Base-by-base conservation (phyloP, 2,888 invertebrate species). In the Spilarctia lutea region DNA sequence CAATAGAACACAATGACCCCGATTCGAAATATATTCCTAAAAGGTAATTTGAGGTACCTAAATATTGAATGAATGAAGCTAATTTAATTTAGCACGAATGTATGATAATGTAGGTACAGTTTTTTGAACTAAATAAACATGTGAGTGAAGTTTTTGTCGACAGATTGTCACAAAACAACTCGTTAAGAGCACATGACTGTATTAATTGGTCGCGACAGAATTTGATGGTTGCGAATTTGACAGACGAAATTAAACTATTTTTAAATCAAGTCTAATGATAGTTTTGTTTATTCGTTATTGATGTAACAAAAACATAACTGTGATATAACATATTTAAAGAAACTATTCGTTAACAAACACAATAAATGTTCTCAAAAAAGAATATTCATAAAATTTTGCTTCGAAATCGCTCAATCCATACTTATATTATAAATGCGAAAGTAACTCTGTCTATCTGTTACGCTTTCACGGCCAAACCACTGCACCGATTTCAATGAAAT, bases 101-200 rank as follows among this genome's bases (percentile, higher is more conserved):
- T 39, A 39, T 79, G 80, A 83, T 76, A 85, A 81, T 79, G 67
- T 78, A 56, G 3, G 52, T 56, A 82, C 77, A 80, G 82, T 85
- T 82, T 81, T 81, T 76, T 81, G 77, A 39, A 78, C 81, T 39
- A 76, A 76, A 85, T 81, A 82, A 75, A 80, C 79, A 81, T 77
- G 81, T 79, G 82, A 78, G 68, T 66, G 68, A 75, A 77, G 70
- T 73, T 65, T 76, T 75, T 75, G 77, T 78, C 66, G 60, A 30
- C 60, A 48, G 42, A 74, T 60, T 75, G 77, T 79, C 76, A 75
- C 71, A 78, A 71, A 78, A 81, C 72, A 79, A 74, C 77, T 83
- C 65, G 79, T 82, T 83, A 79, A 73, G 65, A 72, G 30, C 85
- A 83, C 79, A 74, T 84, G 83, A 83, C 72, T 73, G 33, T 65